phyloP scores from a whole-genome alignment of 2,113 vertebrate genomes.

The Dolichotis patagonum region DNA sequence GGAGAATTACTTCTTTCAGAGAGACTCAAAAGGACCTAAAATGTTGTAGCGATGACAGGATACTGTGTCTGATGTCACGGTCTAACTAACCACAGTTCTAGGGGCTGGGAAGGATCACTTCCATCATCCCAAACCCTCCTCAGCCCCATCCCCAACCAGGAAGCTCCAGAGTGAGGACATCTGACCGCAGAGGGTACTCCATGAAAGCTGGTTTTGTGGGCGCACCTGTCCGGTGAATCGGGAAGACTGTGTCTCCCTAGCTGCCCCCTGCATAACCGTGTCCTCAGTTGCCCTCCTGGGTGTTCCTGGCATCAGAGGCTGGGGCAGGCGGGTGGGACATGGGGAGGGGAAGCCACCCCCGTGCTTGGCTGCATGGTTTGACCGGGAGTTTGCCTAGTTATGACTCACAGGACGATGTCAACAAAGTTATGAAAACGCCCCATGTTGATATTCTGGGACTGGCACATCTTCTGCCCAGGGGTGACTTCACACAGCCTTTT shows the following conservation, averaged over 20 bases:
- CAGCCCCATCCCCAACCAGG: not conserved
- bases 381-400: not conserved
- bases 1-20: not conserved
- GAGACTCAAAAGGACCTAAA: too few relatives aligned
- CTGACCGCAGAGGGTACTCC: not conserved
- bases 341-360: not conserved
- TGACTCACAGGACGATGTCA: accelerated
- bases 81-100: not conserved
- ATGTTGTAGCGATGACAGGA: not conserved
- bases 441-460: not conserved
- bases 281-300: not conserved
- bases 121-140: not conserved
- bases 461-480: not conserved
- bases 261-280: not conserved
- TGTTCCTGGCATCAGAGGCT: not conserved
- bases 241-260: not conserved
- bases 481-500: not conserved
- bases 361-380: not conserved
- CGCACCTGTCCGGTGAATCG: not conserved
- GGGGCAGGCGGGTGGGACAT: not conserved
- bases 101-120: not conserved
- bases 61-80: not conserved
- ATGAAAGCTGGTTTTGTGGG: not conserved
- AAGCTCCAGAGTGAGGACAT: not conserved
- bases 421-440: not conserved